Percentiles rank a stretch among this genome's conserved stretches.
phyloP scores from a whole-genome alignment of 1,140 invertebrate species.

The Trichonephila clavata region DNA sequence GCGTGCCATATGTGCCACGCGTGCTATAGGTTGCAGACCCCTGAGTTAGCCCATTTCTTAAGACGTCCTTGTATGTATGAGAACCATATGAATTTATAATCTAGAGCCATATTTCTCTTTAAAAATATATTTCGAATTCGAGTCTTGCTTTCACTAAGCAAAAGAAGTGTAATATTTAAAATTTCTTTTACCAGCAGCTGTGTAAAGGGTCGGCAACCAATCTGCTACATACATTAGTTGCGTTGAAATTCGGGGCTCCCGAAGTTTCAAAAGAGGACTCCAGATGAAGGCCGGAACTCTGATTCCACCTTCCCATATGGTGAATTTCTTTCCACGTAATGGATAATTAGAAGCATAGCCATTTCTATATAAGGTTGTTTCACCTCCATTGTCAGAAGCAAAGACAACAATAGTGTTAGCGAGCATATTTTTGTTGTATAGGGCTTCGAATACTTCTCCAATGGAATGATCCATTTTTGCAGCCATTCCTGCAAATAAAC shows the following conservation, averaged over 20 bases:
- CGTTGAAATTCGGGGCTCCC: neutral
- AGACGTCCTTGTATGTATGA: too few relatives aligned
- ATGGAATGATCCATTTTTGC: constrained; percentile 92
- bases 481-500: constrained; percentile 83
- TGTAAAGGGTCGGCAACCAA: constrained; percentile 81
- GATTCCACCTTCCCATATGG: constrained; percentile 81
- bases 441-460: constrained; percentile 87
- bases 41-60: too few relatives aligned
- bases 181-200: constrained; percentile 79
- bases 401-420: constrained; percentile 84
- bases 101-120: too few relatives aligned
- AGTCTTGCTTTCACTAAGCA: too few relatives aligned
- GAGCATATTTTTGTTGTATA: constrained; percentile 86
- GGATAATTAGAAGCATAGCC: constrained; percentile 79
- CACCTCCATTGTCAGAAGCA: constrained; percentile 81
- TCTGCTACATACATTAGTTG: constrained; percentile 80
- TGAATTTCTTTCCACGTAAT: constrained; percentile 80
- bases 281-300: constrained; percentile 80
- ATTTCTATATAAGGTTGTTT: neutral
- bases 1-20: too few relatives aligned
- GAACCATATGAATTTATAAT: too few relatives aligned
- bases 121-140: too few relatives aligned
- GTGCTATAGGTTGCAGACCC: too few relatives aligned
- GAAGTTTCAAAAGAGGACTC: constrained; percentile 79
- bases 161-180: too few relatives aligned